Conservation (phyloP, 2,113 vertebrate genomes). For the Mormyrus lacerda region DNA sequence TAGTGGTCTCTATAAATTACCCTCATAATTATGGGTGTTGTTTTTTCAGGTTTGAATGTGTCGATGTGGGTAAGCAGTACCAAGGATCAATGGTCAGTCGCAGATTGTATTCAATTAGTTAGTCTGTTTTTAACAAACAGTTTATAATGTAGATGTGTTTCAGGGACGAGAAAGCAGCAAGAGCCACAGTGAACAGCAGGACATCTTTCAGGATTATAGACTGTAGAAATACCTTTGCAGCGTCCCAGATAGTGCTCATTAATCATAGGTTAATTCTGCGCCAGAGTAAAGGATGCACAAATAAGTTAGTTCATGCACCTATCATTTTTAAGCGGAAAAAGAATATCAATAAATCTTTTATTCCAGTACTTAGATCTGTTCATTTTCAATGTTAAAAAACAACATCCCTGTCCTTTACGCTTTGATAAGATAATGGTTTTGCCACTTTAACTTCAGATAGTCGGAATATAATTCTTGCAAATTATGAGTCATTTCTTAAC, state of each 20-base stretch:
- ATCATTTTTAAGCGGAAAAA: background rate
- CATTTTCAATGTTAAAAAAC: background rate
- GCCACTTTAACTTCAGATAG: background rate
- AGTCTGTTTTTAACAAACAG: background rate
- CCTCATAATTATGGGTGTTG: too few species aligned
- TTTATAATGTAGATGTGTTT: background rate
- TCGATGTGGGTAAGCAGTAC: too few species aligned
- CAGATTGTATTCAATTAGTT: background rate
- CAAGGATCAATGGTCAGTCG: too few species aligned
- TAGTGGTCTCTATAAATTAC: too few species aligned
- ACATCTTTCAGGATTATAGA: background rate
- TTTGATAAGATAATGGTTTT: background rate
- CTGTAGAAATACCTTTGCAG: background rate
- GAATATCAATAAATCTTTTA: background rate
- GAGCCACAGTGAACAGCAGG: background rate
- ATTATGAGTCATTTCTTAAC: background rate
- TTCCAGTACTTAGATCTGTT: background rate
- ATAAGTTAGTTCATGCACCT: background rate
- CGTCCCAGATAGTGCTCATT: background rate
- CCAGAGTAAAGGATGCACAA: background rate
- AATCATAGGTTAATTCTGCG: background rate
- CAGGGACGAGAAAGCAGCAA: background rate
- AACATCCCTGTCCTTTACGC: background rate
- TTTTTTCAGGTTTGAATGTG: too few species aligned
- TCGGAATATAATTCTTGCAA: background rate